Conservation (phyloP, 2,888 invertebrate species). For the Drosophila fungiperda region DNA sequence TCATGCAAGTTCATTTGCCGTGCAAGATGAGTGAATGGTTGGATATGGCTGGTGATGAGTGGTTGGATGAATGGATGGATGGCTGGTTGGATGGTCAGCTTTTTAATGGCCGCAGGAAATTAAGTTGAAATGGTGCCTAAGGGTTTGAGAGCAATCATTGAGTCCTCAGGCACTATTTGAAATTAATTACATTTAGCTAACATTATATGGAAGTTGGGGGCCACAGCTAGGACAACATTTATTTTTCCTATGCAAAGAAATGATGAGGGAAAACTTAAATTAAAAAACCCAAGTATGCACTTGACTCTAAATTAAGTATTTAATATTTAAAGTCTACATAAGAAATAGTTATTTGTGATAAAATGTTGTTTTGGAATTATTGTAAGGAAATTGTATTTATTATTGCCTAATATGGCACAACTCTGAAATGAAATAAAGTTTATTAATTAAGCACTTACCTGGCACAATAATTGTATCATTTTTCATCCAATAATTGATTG, state of each 20-base stretch:
- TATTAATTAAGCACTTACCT: constrained; percentile 84
- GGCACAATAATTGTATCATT: constrained; percentile 88
- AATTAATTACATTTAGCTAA: constrained; percentile 49
- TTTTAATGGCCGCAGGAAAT: constrained; percentile 51
- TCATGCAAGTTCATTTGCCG: constrained; percentile 67
- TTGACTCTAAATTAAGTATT: background rate
- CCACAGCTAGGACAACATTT: background rate
- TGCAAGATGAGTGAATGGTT: constrained; percentile 61
- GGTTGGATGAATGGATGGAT: constrained; percentile 46
- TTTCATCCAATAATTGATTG: constrained; percentile 91
- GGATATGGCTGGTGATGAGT: constrained; percentile 57
- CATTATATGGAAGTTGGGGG: constrained; percentile 16
- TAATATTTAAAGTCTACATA: background rate
- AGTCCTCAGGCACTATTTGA: constrained; percentile 25
- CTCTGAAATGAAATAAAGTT: background rate
- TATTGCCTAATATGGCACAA: background rate
- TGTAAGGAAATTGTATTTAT: background rate
- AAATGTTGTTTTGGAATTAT: background rate
- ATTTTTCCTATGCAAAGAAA: background rate
- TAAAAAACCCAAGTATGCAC: background rate
- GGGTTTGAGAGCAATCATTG: constrained; percentile 35
- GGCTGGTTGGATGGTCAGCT: constrained; percentile 45
- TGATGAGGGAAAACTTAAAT: background rate
- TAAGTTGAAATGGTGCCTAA: constrained; percentile 50
- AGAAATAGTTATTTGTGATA: background rate